Evolutionary conservation across 2,888 invertebrate species (phyloP), one percentile per base, ranked within the genome.

Genomic region (Lypha dubia): DNA sequence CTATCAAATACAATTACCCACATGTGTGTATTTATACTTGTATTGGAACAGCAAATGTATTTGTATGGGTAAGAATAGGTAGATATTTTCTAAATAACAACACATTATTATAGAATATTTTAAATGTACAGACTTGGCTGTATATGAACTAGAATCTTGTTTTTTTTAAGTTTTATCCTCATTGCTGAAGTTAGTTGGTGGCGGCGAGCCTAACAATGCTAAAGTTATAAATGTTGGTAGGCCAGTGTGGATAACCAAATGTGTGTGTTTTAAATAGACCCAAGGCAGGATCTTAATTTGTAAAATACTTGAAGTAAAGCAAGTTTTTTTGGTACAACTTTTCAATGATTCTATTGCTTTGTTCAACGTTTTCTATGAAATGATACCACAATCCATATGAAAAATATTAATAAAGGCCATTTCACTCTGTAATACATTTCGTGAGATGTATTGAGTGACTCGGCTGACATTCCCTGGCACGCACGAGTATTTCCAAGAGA

Each of bases 71-170:
- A 49, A 49, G 56, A 63, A 58, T 20, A 35, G 22, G 17, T 35
- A n/a, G n/a, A n/a, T n/a, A 60, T 51, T 74, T 80, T 68, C 51
- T 53, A 75, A 60, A 62, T 51, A 74, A 53, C 68, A 68, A 53
- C 46, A 60, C 67, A 49, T 15, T 68, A 44, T 28, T 28, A 20
- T 22, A 2, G 13, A 56, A 44, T 22, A 49, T 28, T 68, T 68
- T 38, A 22, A 17, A 35, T 56, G 58, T 13, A 68, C 38, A 35
- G 46, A 49, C 38, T 60, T 49, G n/a, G 46, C 24, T 46, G 56
- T 38, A 53, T 63, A 41, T n/a, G 24, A 22, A 28, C 38, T 41
- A 4, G 17, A 41, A 17, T 22, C 13, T 28, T 17, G 20, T 53
- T 51, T 62, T 41, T 32, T 28, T 68, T 6, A 11, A 28, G 13